Percentiles rank a stretch among this genome's conserved stretches.
Conservation (phyloP, 1,140 invertebrate species). For the Limonius californicus region DNA sequence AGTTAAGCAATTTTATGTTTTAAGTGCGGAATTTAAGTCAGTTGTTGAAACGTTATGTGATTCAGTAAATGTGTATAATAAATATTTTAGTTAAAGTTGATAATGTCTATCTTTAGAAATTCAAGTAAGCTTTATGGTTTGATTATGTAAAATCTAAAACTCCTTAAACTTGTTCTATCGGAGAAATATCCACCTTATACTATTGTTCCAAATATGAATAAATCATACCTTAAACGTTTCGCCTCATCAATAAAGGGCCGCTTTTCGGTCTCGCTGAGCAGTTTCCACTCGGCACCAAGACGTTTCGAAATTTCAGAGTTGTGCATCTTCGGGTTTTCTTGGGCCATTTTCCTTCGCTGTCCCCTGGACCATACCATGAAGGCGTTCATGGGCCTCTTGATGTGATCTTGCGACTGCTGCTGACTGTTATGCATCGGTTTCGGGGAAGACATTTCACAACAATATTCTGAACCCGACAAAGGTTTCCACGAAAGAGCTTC, state of each 20-base stretch:
- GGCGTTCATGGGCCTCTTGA: slow-evolving; percentile 89
- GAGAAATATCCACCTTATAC: no score
- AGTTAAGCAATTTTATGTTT: no score
- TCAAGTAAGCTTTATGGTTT: no score
- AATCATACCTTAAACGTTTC: slow-evolving; percentile 74
- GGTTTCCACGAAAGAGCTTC: slow-evolving; percentile 18
- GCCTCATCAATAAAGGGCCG: slow-evolving; percentile 97
- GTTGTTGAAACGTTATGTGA: no score
- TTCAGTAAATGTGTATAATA: no score
- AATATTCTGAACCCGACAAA: slow-evolving; percentile 17
- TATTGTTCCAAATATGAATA: no score
- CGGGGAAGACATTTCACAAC: slow-evolving; percentile 41
- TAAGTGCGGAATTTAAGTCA: no score
- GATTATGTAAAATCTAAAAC: no score
- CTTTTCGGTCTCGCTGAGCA: slow-evolving; percentile 82
- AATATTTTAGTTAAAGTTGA: no score
- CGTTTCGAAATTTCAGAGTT: slow-evolving; percentile 92
- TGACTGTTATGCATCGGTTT: slow-evolving; percentile 35
- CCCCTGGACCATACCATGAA: slow-evolving; percentile 93
- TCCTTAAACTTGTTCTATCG: no score
- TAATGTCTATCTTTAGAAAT: no score
- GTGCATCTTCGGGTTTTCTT: slow-evolving; percentile 98
- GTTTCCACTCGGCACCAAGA: slow-evolving; percentile 86
- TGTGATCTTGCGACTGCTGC: slow-evolving; percentile 62
- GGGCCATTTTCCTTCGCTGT: slow-evolving; percentile 91